phyloP scores from a whole-genome alignment of 1,140 invertebrate species.

The Metaphire vulgaris region DNA sequence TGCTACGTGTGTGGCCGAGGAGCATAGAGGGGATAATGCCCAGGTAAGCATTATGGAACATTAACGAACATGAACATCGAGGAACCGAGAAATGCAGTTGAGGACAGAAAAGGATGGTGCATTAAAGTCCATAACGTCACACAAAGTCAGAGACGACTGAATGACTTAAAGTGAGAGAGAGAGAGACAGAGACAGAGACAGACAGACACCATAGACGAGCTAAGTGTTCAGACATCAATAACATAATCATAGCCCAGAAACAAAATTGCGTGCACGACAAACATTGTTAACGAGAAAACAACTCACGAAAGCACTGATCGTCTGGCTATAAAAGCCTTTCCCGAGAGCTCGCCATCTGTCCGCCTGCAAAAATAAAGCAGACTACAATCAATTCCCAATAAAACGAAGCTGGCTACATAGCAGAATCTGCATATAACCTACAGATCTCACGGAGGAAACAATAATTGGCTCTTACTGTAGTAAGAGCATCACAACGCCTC shows the following conservation, averaged over 20 bases:
- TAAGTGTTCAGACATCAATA: neutral
- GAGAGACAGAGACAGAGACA: neutral
- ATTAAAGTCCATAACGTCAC: neutral
- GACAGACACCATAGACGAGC: neutral
- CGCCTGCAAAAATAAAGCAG: conserved; percentile 34
- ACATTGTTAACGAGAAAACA: neutral
- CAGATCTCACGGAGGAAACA: neutral
- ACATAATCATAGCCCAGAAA: neutral
- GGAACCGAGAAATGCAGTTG: too few relatives aligned
- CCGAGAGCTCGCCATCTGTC: conserved; percentile 50
- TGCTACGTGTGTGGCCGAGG: too few relatives aligned
- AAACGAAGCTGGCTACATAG: conserved; percentile 14
- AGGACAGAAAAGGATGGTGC: too few relatives aligned
- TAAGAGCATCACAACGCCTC: conserved; percentile 17
- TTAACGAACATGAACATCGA: too few relatives aligned
- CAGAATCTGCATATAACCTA: neutral
- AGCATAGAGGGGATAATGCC: too few relatives aligned
- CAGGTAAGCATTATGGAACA: too few relatives aligned
- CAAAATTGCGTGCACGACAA: neutral
- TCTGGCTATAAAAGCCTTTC: conserved; percentile 63
- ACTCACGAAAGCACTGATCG: conserved; percentile 60
- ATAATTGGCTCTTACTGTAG: conserved; percentile 3
- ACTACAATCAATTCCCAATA: neutral
- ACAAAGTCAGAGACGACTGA: neutral
- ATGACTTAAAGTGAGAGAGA: neutral